A percentile compares a stretch with the other conserved stretches of the same genome.
These are phyloP conservation scores for Pseudanteris insignis DNA, from an alignment of 2,888 invertebrate species.

Conservation along the genomic window DNA sequence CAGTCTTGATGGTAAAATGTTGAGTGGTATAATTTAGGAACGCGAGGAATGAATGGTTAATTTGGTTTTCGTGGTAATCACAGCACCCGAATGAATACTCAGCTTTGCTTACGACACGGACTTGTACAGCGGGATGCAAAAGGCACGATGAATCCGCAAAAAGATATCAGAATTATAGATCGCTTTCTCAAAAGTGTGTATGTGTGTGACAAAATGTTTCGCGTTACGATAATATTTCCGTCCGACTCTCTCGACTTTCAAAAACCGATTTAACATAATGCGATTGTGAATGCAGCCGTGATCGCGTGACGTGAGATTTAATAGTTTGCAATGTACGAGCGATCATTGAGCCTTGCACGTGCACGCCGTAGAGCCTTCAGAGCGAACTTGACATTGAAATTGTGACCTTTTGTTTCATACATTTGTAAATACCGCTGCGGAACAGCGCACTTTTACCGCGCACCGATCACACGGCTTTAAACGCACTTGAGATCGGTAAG, in stretches of 20 bases:
- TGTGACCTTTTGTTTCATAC: conserved; percentile 22
- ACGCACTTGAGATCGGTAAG: too few relatives aligned
- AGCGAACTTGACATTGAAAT: conserved; percentile 32
- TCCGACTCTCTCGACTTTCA: conserved; percentile 38
- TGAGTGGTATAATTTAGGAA: too few relatives aligned
- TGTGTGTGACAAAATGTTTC: conserved; percentile 8
- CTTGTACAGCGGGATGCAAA: too few relatives aligned
- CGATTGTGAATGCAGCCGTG: conserved; percentile 24
- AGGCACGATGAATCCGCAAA: too few relatives aligned
- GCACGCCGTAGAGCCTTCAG: conserved; percentile 10
- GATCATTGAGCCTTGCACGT: conserved; percentile 20
- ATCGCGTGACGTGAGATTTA: conserved; percentile 36
- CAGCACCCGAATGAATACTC: too few relatives aligned
- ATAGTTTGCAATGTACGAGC: conserved; percentile 21
- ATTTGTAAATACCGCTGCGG: conserved; percentile 6
- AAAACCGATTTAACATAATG: conserved; percentile 34
- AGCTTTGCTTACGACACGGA: too few relatives aligned
- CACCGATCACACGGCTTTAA: too few relatives aligned
- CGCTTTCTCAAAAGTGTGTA: too few relatives aligned
- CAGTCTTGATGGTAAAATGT: too few relatives aligned
- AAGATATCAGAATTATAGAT: too few relatives aligned
- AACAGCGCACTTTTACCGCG: neutral
- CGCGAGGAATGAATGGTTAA: too few relatives aligned
- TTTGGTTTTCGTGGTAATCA: too few relatives aligned
- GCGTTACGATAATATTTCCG: conserved; percentile 21